Base-by-base conservation (phyloP, 2,113 vertebrate genomes). In the Lampris megalopsis region DNA sequence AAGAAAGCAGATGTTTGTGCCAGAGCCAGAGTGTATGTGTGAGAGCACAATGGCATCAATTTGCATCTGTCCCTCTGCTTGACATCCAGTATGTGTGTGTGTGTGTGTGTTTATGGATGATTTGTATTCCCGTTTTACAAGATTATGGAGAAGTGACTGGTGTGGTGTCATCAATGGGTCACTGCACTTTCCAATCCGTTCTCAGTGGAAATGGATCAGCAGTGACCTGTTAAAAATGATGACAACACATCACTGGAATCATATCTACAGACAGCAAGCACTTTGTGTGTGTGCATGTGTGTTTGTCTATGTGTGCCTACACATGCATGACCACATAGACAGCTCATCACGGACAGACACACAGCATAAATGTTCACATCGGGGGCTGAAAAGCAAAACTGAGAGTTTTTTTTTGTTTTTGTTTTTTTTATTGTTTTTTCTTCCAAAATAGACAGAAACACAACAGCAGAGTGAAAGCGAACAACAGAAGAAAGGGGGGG, bases 141-240 rank as follows among this genome's bases (percentile, higher is more conserved):
- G 66, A 47, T 47, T 4, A 49, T 13, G 24, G 56, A 73, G 13
- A 63, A 73, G 50, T 47, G 35, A 68, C n/a, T 58, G 52, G 24
- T 65, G 56, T 60, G 35, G 63, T 40, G 59, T 69, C 68, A 37
- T 65, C 65, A 38, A 36, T 6, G 37, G 11, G 54, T 62, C 5
- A 2, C 40, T 63, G 2, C 60, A 38, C 63, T 63, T 41, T 64
- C 11, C 41, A 68, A 54, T 8, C 45, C 9, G 40, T 5, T 71
- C 70, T 65, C 59, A 65, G 9, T 65, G 57, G 74, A 77, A 72
- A 59, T 63, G 52, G 37, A 60, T 52, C 9, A n/a, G 63, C 52
- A 56, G 69, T 45, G 58, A 5, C 41, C 77, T 64, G 67, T 52
- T 68, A 64, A n/a, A 80, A 81, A 77, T 48, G 24, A 62, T 69